A percentile compares a stretch with the other conserved stretches of the same genome.
phyloP scores from a whole-genome alignment of 2,113 vertebrate species.

The Orthochromis malagaraziensis region DNA sequence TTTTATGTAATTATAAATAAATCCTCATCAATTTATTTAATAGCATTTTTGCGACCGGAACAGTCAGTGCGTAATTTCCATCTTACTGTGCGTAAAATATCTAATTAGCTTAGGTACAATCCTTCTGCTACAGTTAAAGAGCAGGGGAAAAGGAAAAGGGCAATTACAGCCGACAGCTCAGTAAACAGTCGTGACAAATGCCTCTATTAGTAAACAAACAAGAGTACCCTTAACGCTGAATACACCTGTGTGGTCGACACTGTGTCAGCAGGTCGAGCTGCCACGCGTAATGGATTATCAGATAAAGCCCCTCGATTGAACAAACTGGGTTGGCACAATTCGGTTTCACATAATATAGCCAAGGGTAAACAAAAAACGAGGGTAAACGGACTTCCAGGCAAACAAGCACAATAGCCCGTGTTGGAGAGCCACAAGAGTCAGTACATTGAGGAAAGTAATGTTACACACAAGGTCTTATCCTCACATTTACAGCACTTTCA shows the following conservation, averaged over 20 bases:
- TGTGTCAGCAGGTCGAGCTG: slow-evolving; percentile 47
- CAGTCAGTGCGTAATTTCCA: neutral
- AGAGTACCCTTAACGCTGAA: slow-evolving; percentile 22
- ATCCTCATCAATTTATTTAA: neutral
- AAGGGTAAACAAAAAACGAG: neutral
- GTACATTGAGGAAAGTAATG: neutral
- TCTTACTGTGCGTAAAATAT: neutral
- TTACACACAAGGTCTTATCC: neutral
- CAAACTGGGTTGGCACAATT: neutral
- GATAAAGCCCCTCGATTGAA: neutral
- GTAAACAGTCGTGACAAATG: slow-evolving; percentile 51
- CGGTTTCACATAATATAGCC: neutral
- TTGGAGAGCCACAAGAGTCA: neutral
- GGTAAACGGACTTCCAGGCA: neutral
- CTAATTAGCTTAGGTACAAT: neutral
- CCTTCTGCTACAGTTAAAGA: neutral
- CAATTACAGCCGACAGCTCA: slow-evolving; percentile 24
- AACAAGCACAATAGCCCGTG: neutral
- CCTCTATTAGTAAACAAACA: slow-evolving; percentile 43
- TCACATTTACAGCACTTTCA: neutral
- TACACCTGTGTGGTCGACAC: slow-evolving; percentile 56
- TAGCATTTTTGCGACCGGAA: accelerated
- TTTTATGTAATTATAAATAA: neutral
- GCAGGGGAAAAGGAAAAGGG: slow-evolving; percentile 31
- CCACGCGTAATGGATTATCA: slow-evolving; percentile 54